Evolutionary conservation across 1,140 invertebrate genomes (phyloP).

Genomic region (Ladona fulva): DNA sequence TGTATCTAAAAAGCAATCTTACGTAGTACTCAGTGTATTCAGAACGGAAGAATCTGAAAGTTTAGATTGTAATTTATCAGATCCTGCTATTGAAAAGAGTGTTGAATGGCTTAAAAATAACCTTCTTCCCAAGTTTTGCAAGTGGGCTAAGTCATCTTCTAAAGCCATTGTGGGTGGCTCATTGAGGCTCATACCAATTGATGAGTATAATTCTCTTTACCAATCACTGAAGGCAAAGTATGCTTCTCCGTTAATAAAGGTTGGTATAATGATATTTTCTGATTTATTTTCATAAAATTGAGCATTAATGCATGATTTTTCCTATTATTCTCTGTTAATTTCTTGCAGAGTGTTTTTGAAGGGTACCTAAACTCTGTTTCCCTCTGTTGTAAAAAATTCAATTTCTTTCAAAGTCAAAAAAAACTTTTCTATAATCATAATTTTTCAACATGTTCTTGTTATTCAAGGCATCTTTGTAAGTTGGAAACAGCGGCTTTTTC

Average conservation of each 20-base stretch:
- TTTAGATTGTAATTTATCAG: not conserved
- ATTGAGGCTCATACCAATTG: slow-evolving; percentile 53
- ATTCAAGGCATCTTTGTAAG: no score
- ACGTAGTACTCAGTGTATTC: not conserved
- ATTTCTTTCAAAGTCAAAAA: no score
- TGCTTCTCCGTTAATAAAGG: slow-evolving; percentile 59
- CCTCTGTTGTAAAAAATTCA: no score
- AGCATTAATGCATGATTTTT: no score
- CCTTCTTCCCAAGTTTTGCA: slow-evolving; percentile 52
- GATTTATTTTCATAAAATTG: no score
- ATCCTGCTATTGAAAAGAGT: not conserved
- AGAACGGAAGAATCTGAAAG: slow-evolving; percentile 1
- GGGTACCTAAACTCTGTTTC: no score
- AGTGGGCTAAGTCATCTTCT: slow-evolving; percentile 43
- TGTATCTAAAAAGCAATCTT: not conserved
- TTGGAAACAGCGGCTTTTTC: no score
- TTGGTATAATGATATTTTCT: slow-evolving; percentile 28
- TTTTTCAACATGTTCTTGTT: no score
- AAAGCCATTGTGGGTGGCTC: slow-evolving; percentile 41
- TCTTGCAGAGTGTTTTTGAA: no score
- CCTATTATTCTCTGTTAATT: no score
- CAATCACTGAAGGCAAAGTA: slow-evolving; percentile 71
- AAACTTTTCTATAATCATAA: no score
- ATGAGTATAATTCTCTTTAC: slow-evolving; percentile 64
- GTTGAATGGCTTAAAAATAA: slow-evolving; percentile 32